Evolutionary conservation across 2,888 invertebrate genomes (phyloP).

Genomic region (Furcula furcula): DNA sequence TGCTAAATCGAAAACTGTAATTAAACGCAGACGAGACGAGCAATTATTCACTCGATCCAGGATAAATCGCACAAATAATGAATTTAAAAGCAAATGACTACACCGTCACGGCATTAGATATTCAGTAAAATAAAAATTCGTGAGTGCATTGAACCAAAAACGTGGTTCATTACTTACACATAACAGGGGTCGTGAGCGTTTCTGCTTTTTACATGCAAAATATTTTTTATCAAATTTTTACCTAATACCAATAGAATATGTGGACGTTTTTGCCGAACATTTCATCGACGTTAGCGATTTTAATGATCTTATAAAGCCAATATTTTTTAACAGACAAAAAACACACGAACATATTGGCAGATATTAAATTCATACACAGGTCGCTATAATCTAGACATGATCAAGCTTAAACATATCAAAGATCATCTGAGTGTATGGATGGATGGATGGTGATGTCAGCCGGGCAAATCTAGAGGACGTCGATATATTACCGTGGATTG

Average conservation of each 20-base stretch:
- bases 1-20: conserved; percentile 1
- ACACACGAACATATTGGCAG: conserved; percentile 30
- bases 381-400: conserved; percentile 45
- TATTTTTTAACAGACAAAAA: conserved; percentile 41
- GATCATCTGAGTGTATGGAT: conserved; percentile 42
- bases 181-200: conserved; percentile 61
- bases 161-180: conserved; percentile 75
- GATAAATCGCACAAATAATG: conserved; percentile 53
- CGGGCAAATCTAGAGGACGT: conserved; percentile 45
- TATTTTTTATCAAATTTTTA: conserved; percentile 55
- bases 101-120: conserved; percentile 60
- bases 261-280: conserved; percentile 55
- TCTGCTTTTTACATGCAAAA: conserved; percentile 61
- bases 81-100: conserved; percentile 58
- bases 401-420: conserved; percentile 48
- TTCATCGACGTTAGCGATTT: conserved; percentile 43
- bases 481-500: conserved; percentile 62
- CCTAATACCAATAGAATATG: conserved; percentile 57
- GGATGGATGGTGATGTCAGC: conserved; percentile 60
- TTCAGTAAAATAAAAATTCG: conserved; percentile 67
- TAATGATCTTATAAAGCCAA: conserved; percentile 50
- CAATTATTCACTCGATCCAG: conserved; percentile 20
- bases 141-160: conserved; percentile 79
- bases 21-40: conserved; percentile 7
- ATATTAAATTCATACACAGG: conserved; percentile 36